Evolutionary conservation across 30 jellyfish, hydroid and myxozoan genomes (phyloP).

Genomic region (Nemopilema nomurai): DNA sequence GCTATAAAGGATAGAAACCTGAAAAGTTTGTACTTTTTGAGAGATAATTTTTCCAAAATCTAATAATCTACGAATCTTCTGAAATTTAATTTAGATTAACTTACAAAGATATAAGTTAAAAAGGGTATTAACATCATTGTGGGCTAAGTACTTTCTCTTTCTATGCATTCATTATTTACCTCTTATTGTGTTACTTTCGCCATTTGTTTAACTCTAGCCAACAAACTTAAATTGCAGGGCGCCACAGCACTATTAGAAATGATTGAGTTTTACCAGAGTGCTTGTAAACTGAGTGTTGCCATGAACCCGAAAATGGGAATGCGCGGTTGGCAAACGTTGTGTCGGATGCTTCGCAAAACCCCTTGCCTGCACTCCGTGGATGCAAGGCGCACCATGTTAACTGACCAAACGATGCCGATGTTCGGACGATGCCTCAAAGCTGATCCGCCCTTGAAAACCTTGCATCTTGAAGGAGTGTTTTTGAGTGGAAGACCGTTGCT

Average conservation of each 20-base stretch:
- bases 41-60: too few relatives aligned
- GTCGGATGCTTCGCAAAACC: conserved; percentile 88
- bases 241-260: conserved; percentile 92
- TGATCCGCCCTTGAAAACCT: conserved; percentile 68
- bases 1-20: too few relatives aligned
- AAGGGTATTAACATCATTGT: too few relatives aligned
- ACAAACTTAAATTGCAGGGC: too few relatives aligned
- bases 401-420: conserved; percentile 94
- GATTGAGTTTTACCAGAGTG: conserved; percentile 95
- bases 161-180: too few relatives aligned
- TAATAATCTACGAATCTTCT: too few relatives aligned
- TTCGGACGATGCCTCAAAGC: conserved; percentile 95
- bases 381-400: conserved; percentile 87
- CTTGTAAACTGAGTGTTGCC: conserved; percentile 80
- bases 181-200: too few relatives aligned
- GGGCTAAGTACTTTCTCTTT: too few relatives aligned
- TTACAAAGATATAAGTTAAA: too few relatives aligned
- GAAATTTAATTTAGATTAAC: too few relatives aligned
- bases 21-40: too few relatives aligned
- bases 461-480: conserved; percentile 92
- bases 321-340: conserved; percentile 97
- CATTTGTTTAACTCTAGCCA: too few relatives aligned
- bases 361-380: conserved; percentile 83
- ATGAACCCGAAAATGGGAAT: conserved; percentile 92
- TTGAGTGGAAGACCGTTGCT: conserved; percentile 89